A percentile compares a stretch with the other conserved stretches of the same genome.
Conservation (phyloP, 2,113 vertebrate genomes). For the Prionailurus viverrinus region DNA sequence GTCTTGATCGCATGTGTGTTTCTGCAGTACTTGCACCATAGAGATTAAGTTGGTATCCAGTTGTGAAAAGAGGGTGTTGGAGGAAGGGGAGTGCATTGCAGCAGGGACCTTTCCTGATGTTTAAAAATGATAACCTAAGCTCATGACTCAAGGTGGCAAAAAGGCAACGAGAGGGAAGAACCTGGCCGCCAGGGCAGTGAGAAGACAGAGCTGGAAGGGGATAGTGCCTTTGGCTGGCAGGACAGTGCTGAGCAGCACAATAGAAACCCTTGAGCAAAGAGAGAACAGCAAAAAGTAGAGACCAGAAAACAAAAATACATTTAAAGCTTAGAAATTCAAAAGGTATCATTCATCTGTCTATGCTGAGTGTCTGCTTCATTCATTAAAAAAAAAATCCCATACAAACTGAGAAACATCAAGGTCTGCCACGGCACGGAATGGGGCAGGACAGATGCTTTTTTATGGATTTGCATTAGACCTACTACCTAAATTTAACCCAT, state of each 20-base stretch:
- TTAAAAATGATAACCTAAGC: conserved; percentile 34
- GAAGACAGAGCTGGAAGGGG: neutral
- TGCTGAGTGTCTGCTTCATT: neutral
- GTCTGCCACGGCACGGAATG: neutral
- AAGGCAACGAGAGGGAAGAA: neutral
- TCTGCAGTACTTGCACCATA: neutral
- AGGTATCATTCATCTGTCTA: neutral
- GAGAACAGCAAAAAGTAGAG: neutral
- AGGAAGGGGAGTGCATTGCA: neutral
- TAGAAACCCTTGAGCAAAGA: neutral
- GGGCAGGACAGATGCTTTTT: neutral
- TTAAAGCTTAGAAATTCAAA: neutral
- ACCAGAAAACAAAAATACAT: neutral
- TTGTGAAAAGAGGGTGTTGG: neutral
- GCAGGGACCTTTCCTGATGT: neutral
- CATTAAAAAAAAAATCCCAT: neutral
- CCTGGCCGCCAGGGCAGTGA: neutral
- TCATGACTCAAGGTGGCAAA: neutral
- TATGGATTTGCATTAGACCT: neutral
- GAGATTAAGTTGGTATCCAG: neutral
- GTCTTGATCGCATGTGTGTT: neutral
- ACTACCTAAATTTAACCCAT: neutral
- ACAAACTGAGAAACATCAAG: neutral
- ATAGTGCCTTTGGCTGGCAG: neutral
- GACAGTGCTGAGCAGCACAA: neutral